A percentile compares a stretch with the other conserved stretches of the same genome.
Evolutionary conservation across 2,113 vertebrate species (phyloP).

Genomic region (Eulacestoma nigropectus): DNA sequence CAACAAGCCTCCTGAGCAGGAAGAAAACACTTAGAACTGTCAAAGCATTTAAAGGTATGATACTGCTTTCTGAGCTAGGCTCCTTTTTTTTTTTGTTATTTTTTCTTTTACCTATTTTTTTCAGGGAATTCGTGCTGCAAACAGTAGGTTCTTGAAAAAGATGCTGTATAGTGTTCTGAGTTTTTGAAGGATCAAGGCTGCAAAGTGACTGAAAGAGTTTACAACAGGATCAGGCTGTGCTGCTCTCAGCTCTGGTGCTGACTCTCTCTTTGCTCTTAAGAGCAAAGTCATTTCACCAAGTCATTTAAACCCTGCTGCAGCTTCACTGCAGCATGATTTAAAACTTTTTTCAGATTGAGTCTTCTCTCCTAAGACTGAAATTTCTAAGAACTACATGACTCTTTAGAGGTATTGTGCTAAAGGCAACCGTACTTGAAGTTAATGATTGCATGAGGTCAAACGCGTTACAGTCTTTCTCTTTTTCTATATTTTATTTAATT

Average conservation of each 20-base stretch:
- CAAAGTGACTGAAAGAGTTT: background rate
- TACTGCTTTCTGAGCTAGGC: background rate
- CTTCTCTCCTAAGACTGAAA: background rate
- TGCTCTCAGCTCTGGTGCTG: background rate
- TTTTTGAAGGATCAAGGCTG: background rate
- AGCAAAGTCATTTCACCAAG: background rate
- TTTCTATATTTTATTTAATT: background rate
- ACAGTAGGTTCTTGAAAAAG: background rate
- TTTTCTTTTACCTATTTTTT: background rate
- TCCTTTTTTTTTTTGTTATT: background rate
- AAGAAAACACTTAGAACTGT: slow-evolving; percentile 63
- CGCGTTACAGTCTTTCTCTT: background rate
- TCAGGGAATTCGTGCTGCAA: background rate
- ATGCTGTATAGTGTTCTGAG: background rate
- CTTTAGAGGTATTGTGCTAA: background rate
- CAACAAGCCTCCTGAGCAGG: slow-evolving; percentile 62
- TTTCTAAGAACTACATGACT: background rate
- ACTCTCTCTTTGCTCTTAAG: background rate
- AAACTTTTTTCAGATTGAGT: background rate
- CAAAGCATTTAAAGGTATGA: slow-evolving; percentile 5
- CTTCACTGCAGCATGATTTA: background rate
- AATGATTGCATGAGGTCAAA: background rate
- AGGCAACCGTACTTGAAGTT: background rate
- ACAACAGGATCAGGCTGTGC: background rate
- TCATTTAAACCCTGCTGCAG: background rate